Evolutionary conservation across 2,888 invertebrate species (phyloP).

Genomic region (Cloeon dipterum): DNA sequence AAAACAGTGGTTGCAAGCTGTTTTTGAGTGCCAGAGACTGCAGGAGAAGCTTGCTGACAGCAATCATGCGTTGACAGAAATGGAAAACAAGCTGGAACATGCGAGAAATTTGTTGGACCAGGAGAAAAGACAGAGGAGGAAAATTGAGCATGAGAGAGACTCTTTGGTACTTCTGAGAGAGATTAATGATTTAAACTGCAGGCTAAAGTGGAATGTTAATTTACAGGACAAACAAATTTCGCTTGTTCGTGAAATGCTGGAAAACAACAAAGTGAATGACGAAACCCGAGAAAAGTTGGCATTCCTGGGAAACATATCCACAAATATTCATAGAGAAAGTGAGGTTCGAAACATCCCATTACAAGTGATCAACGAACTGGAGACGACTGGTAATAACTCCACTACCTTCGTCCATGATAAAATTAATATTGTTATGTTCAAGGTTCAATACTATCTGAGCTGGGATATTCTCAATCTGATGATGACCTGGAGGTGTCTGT

Average conservation of each 20-base stretch:
- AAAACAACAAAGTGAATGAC: conserved; percentile 44
- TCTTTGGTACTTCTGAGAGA: conserved; percentile 43
- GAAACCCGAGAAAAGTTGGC: conserved; percentile 62
- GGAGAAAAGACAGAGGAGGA: conserved; percentile 45
- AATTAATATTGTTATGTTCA: conserved; percentile 11
- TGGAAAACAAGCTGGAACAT: conserved; percentile 59
- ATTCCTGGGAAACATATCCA: conserved; percentile 38
- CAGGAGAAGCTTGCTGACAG: conserved; percentile 45
- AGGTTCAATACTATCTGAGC: conserved; percentile 51
- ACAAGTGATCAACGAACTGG: conserved; percentile 25
- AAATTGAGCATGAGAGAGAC: conserved; percentile 46
- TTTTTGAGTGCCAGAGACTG: conserved; percentile 46
- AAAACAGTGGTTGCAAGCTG: conserved; percentile 40
- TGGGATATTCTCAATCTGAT: conserved; percentile 64
- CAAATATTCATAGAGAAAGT: conserved; percentile 21
- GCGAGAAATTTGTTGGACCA: conserved; percentile 58
- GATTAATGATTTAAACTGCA: too few species aligned
- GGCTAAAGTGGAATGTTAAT: too few species aligned
- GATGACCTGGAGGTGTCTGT: conserved; percentile 45
- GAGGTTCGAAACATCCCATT: conserved; percentile 9
- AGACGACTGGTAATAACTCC: conserved; percentile 40
- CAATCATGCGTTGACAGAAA: conserved; percentile 42
- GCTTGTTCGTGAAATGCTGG: conserved; percentile 47
- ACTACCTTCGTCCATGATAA: too few species aligned
- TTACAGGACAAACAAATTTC: conserved; percentile 49